A percentile compares a stretch with the other conserved stretches of the same genome.
Evolutionary conservation across 2,797 vertebrate genomes (phyloP).

Genomic region (Fringilla coelebs): DNA sequence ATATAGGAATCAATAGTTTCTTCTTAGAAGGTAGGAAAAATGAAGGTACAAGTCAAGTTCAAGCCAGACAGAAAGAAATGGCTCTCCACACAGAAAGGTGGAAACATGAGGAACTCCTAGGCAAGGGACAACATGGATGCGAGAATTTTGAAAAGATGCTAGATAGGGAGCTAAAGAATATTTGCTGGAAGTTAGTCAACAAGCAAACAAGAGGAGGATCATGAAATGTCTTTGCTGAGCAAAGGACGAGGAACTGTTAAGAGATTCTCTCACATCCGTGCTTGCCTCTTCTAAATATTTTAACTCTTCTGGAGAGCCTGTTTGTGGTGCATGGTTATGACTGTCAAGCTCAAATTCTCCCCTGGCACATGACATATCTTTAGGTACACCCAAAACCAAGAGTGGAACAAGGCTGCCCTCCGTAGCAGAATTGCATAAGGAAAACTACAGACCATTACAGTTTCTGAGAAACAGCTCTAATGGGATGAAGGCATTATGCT

Average conservation of each 20-base stretch:
- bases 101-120: not conserved
- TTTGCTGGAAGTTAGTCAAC: not conserved
- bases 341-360: not conserved
- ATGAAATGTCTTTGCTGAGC: not conserved
- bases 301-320: not conserved
- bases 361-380: not conserved
- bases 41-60: not conserved
- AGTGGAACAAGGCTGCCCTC: not conserved
- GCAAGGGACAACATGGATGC: not conserved
- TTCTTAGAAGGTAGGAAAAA: not conserved
- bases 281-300: not conserved
- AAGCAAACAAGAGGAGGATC: not conserved
- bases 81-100: rapidly evolving
- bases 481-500: not conserved
- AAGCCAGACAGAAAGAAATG: not conserved
- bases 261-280: not conserved
- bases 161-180: not conserved
- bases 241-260: not conserved
- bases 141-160: not conserved
- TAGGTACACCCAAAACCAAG: not conserved
- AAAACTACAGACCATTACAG: not conserved
- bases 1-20: not conserved
- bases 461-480: not conserved
- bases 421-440: not conserved
- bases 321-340: not conserved